A percentile compares a stretch with the other conserved stretches of the same genome.
These are phyloP conservation scores for Colostygia pectinataria DNA, from an alignment of 2,888 invertebrate genomes.

Conservation along the genomic window DNA sequence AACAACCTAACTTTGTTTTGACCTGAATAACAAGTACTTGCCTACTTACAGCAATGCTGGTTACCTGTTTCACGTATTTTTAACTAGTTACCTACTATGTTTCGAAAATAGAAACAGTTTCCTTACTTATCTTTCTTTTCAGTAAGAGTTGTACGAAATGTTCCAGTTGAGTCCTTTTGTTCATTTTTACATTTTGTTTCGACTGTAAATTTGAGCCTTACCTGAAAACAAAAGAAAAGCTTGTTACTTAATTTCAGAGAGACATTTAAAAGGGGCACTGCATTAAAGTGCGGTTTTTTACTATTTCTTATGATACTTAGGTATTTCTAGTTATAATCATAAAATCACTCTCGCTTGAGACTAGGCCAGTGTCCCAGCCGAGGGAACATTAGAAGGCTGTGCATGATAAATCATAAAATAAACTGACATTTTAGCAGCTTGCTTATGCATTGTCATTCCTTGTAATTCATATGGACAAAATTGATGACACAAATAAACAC, in stretches of 20 bases:
- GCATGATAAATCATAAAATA: too few species aligned
- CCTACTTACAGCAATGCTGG: slow-evolving; percentile 5
- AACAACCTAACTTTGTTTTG: slow-evolving; percentile 27
- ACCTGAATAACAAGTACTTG: slow-evolving; percentile 26
- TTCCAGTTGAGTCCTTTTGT: slow-evolving; percentile 19
- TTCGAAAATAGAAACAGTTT: slow-evolving; percentile 12
- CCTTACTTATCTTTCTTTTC: slow-evolving; percentile 7
- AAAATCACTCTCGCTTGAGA: too few species aligned
- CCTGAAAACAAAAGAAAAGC: slow-evolving; percentile 25
- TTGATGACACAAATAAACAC: too few species aligned
- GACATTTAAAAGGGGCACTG: neutral
- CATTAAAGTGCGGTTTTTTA: too few species aligned
- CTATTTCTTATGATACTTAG: too few species aligned
- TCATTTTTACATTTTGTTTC: slow-evolving; percentile 4
- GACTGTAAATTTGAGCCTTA: slow-evolving; percentile 5
- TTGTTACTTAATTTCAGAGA: slow-evolving; percentile 11
- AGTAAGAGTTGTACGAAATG: slow-evolving; percentile 3
- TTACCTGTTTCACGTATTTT: slow-evolving; percentile 19
- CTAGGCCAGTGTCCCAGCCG: too few species aligned
- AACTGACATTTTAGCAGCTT: too few species aligned
- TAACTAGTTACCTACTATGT: too few species aligned
- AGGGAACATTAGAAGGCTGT: too few species aligned
- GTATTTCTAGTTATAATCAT: too few species aligned
- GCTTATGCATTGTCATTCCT: too few species aligned
- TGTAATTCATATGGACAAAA: too few species aligned